Percentiles rank a stretch among this genome's conserved stretches.
phyloP scores from a whole-genome alignment of 2,888 invertebrate species.

The Unio delphinus region DNA sequence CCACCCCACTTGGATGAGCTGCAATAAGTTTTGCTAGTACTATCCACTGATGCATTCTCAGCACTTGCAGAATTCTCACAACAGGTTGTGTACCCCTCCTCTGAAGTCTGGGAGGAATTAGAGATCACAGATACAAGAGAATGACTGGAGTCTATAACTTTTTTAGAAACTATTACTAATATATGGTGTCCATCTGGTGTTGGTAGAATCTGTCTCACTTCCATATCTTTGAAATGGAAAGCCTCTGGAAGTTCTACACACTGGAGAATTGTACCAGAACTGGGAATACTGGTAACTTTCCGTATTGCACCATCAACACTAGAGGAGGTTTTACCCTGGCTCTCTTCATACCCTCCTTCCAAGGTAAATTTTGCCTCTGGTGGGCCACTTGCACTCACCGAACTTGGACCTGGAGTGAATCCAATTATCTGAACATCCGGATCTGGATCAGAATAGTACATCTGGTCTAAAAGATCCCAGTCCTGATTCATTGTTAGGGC shows the following conservation, averaged over 20 bases:
- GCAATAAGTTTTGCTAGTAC: conserved; percentile 19
- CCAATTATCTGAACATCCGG: conserved; percentile 64
- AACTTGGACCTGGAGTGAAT: conserved; percentile 52
- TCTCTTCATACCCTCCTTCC: conserved; percentile 20
- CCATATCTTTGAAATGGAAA: conserved; percentile 72
- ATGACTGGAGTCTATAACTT: conserved; percentile 1
- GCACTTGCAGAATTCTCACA: conserved; percentile 16
- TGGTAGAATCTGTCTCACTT: conserved; percentile 79
- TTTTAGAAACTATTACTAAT: conserved; percentile 71
- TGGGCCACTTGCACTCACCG: conserved; percentile 28
- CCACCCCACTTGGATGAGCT: conserved; percentile 49
- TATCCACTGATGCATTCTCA: conserved; percentile 15
- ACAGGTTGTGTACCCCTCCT: background rate
- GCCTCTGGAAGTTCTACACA: conserved; percentile 61
- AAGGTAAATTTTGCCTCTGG: conserved; percentile 24
- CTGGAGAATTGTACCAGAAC: conserved; percentile 58
- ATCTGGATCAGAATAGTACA: conserved; percentile 52
- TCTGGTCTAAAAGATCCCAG: conserved; percentile 36
- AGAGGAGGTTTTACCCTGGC: conserved; percentile 6
- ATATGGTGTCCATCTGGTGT: conserved; percentile 81
- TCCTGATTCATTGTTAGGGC: conserved; percentile 36
- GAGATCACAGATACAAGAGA: conserved; percentile 21
- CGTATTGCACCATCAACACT: conserved; percentile 30
- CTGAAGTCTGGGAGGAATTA: conserved; percentile 6
- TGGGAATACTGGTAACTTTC: conserved; percentile 9